Evolutionary conservation across 2,888 invertebrate species (phyloP), one percentile per base, ranked within the genome.

Genomic region (Acanthosepion lycidas): DNA sequence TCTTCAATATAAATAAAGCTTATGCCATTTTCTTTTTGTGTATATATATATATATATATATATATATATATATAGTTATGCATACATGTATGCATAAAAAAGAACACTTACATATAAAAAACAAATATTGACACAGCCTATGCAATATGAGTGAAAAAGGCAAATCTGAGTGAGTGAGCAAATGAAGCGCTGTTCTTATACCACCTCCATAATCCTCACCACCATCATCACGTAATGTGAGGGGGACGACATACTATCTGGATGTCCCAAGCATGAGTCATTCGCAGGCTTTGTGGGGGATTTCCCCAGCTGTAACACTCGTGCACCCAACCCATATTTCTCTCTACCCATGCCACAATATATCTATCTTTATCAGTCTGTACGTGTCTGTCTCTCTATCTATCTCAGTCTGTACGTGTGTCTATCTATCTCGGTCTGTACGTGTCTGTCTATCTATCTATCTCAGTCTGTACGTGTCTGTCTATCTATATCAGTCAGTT

Each of bases 251-350:
- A 78, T 78, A 33, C 78, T 78, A 78, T 78, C 78, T 78, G 78
- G 78, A 78, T 78, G 78, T 78, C 78, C 78, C 78, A n/a, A 78
- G 78, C 78, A 78, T 78, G 78, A 78, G 78, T 78, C 78, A 78
- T 78, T 20, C n/a, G 78, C 78, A n/a, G 12, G 78, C 78, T 78
- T 78, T 78, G n/a, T 78, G 78, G 78, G 78, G 78, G 78, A 78
- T 78, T 78, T 78, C 78, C 78, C 78, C 78, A 78, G 78, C 78
- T 78, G 78, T 78, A 78, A 78, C 78, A n/a, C 78, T 78, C 78
- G 15, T 33, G n/a, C 78, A 78, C 78, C 18, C 15, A 78, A 78
- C 78, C 33, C n/a, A 33, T 15, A 33, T 33, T 33, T n/a, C 78
- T 33, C 33, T 78, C 78, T 78, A 6, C 23, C 20, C 33, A 5